Percentiles rank a stretch among this genome's conserved stretches.
These are phyloP conservation scores for Panopea generosa DNA, from an alignment of 2,888 invertebrate species.

Conservation along the genomic window DNA sequence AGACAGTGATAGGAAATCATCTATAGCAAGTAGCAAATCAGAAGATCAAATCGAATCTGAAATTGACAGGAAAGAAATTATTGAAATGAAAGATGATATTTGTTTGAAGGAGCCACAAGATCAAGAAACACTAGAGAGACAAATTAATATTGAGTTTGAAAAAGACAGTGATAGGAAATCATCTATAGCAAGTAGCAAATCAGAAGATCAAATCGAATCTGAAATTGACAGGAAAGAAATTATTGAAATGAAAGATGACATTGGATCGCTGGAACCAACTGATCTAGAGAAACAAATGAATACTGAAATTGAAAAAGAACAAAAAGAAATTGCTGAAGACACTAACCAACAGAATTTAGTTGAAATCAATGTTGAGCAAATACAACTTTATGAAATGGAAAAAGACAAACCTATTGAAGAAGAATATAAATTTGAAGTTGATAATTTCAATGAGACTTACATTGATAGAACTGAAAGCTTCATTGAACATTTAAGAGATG, in stretches of 20 bases:
- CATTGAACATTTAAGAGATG: slow-evolving; percentile 36
- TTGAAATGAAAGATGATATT: background rate
- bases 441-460: slow-evolving; percentile 46
- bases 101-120: too few relatives aligned
- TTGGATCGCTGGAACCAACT: background rate
- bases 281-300: background rate
- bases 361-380: background rate
- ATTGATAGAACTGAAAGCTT: slow-evolving; percentile 70
- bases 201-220: background rate
- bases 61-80: background rate
- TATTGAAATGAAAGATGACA: background rate
- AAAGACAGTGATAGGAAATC: slow-evolving; percentile 16
- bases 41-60: slow-evolving; percentile 4
- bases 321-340: background rate
- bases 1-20: slow-evolving; percentile 14
- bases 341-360: too few relatives aligned
- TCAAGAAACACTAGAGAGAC: slow-evolving; percentile 3
- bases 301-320: background rate
- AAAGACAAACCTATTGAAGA: slow-evolving; percentile 26
- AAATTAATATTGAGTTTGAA: slow-evolving; percentile 41
- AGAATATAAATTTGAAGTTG: slow-evolving; percentile 49
- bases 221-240: background rate
- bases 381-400: slow-evolving; percentile 7
- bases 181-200: background rate
- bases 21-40: background rate